Base-by-base conservation (phyloP, 2,888 invertebrate genomes). In the Spilarctia lutea region DNA sequence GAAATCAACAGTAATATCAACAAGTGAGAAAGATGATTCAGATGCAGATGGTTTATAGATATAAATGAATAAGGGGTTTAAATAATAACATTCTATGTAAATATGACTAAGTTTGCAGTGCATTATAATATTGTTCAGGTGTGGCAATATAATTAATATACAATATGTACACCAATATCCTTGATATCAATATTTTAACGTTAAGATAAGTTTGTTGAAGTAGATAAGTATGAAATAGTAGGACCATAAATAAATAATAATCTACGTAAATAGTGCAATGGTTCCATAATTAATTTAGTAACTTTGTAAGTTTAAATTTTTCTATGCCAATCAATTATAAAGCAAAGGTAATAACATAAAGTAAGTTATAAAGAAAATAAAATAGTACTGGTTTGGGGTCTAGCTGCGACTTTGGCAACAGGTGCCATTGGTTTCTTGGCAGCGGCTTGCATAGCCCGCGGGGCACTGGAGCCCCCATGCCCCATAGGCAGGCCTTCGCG, bases 401-500 rank as follows among this genome's bases (percentile, higher is more conserved):
- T 96, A 92, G 96, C 96, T 87, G 96, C 94, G 86, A 97, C 96
- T 94, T 96, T 96, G 88, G 96, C 92, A 88, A 96, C 90, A 77
- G 95, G 94, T 89, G 94, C 96, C 91, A 85, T 91, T 84, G 93
- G 95, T 91, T 93, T 96, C 93, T 89, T 91, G 80, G 89, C 86
- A 67, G 89, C 79, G 88, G 92, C 89, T 91, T 95, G 91, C 93
- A 87, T 92, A 90, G 86, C 94, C 75, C 90, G 84, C 89, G 93
- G 91, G 82, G 96, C 97, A 72, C 96, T 95, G 78, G 96, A 94
- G 82, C 97, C 97, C 86, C 98, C 98, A 90, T 97, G 97, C 86
- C 98, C 98, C 97, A 99, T 97, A 74, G 97, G 96, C 91, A 98
- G 98, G 87, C 98, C 98, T 89, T 98, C 98, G 86, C 99, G 97